Conservation (phyloP, 2,113 vertebrate genomes). For the Coreoperca whiteheadi region DNA sequence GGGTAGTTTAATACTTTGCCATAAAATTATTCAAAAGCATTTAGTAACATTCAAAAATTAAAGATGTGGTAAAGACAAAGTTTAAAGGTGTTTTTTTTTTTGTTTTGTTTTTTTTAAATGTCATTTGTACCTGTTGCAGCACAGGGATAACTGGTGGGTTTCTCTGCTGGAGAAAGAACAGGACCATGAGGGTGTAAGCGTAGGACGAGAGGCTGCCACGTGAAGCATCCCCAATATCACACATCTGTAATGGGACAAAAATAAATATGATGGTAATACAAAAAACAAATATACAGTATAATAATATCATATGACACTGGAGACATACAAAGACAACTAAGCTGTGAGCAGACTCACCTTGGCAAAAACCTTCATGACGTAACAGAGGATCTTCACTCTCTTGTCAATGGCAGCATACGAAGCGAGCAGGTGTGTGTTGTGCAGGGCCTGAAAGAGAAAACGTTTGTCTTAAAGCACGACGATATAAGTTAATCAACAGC, state of each 20-base stretch:
- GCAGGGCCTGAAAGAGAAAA: constrained; percentile 86
- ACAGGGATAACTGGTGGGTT: constrained; percentile 93
- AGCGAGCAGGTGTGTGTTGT: constrained; percentile 92
- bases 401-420: constrained; percentile 91
- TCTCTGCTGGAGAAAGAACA: constrained; percentile 95
- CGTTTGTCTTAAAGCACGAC: not conserved
- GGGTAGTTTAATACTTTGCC: not conserved
- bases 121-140: constrained; percentile 90
- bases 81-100: not conserved
- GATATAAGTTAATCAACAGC: not conserved
- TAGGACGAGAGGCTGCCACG: constrained; percentile 96
- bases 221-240: constrained; percentile 95
- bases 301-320: not conserved
- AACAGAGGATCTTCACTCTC: constrained; percentile 93
- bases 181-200: constrained; percentile 96
- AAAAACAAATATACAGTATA: not conserved
- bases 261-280: constrained; percentile 6
- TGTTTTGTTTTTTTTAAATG: not conserved
- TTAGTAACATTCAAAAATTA: not conserved
- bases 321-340: not conserved
- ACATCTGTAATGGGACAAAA: constrained; percentile 83
- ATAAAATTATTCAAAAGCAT: not conserved
- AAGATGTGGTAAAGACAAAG: not conserved
- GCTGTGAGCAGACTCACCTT: constrained; percentile 82
- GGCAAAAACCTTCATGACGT: constrained; percentile 96